Base-by-base conservation (phyloP, 2,888 invertebrate species). In the Hypomecis punctinalis region DNA sequence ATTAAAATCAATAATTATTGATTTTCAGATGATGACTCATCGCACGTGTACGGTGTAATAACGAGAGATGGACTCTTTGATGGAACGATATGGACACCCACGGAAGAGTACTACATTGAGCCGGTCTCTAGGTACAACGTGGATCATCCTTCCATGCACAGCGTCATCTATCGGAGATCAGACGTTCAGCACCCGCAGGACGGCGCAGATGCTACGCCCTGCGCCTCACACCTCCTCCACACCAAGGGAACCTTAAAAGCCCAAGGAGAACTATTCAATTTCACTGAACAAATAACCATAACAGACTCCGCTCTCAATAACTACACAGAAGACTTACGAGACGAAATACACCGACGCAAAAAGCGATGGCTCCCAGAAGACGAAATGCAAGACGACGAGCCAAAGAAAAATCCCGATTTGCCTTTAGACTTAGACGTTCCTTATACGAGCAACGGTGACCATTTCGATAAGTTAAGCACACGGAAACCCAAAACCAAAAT, bases 41-140 rank as follows among this genome's bases (percentile, higher is more conserved):
- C 98, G 10, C 91, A 95, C 72, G 97, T 98, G 59, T 96, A 97
- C 81, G 98, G 98, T 46, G 93, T 98, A 77, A 94, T 98, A 76
- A 98, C 98, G 67, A 94, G 94, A 64, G 96, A 97, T 67, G 98
- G 98, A 63, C 94, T 97, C 64, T 97, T 98, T 88, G 98, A 98
- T 84, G 98, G 98, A 59, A 96, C 96, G 61, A 96, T 98, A 81
- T 94, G 95, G 86, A 96, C 97, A 57, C 92, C 93, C 63, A 93
- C 95, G 57, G 97, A 97, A 79, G 96, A 97, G 78, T 97, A 95
- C 89, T 97, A 97, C 88, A 94, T 98, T 75, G 98, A 98, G 86
- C 97, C 97, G 6, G 91, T 96, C 63, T 94, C 94, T 75, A 94
- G 96, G 75, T 97, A 96, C 84, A 87, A 90, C 74, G 78, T 89